A percentile compares a stretch with the other conserved stretches of the same genome.
These are phyloP conservation scores for Dendrolimus kikuchii DNA, from an alignment of 1,140 invertebrate genomes.

Conservation along the genomic window DNA sequence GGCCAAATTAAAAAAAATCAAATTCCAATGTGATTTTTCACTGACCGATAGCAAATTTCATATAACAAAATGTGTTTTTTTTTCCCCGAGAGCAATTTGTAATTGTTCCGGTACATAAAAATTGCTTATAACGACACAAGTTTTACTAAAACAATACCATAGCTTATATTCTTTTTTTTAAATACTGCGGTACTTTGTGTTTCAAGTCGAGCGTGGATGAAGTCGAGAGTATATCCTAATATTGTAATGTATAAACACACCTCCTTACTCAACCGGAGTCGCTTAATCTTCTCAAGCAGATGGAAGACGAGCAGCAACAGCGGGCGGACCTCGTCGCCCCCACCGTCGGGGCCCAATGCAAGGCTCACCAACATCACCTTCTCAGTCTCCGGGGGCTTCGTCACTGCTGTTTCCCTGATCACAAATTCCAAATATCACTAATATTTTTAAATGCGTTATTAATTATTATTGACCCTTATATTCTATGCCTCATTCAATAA, in stretches of 20 bases:
- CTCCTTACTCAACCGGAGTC: conserved; percentile 93
- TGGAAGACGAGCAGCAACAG: conserved; percentile 93
- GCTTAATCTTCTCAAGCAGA: conserved; percentile 91
- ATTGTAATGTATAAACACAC: conserved; percentile 55
- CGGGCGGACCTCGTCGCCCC: conserved; percentile 78
- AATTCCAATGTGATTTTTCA: too few species aligned
- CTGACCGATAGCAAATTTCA: too few species aligned
- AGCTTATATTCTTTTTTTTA: too few species aligned
- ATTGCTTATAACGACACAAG: too few species aligned
- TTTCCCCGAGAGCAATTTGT: too few species aligned
- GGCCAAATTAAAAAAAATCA: too few species aligned
- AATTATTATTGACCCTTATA: too few species aligned
- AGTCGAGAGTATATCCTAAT: neutral
- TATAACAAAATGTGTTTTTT: too few species aligned
- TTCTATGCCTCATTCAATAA: neutral
- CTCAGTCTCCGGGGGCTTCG: conserved; percentile 82
- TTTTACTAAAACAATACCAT: too few species aligned
- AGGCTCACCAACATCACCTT: conserved; percentile 89
- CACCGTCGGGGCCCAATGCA: conserved; percentile 81
- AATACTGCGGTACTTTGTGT: too few species aligned
- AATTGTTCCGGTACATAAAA: too few species aligned
- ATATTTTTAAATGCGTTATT: conserved; percentile 81
- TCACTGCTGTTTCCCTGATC: conserved; percentile 67
- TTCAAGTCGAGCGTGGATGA: neutral
- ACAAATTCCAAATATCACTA: conserved; percentile 57